A percentile compares a stretch with the other conserved stretches of the same genome.
Conservation (phyloP, 2,888 invertebrate species). For the Boloria euphrosyne region DNA sequence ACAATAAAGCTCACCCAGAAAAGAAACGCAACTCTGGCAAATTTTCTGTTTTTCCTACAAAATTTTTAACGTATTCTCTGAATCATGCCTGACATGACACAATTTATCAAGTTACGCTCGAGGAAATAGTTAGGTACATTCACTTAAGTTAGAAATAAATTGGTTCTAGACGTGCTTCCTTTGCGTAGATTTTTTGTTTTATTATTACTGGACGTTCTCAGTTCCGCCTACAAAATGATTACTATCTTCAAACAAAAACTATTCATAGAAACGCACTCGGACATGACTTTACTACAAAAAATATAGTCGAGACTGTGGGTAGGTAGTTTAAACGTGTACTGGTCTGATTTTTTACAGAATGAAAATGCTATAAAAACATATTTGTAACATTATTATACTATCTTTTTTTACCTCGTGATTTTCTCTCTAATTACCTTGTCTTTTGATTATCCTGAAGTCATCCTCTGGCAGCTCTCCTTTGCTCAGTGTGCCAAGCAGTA, state of each 20-base stretch:
- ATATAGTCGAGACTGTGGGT: background rate
- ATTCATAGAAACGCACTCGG: conserved; percentile 19
- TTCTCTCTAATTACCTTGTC: conserved; percentile 57
- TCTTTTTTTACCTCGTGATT: background rate
- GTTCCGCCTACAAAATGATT: conserved; percentile 26
- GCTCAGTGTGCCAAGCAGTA: conserved; percentile 63
- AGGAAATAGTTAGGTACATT: conserved; percentile 24
- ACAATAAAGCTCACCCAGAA: too few relatives aligned
- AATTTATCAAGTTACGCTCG: conserved; percentile 26
- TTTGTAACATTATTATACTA: background rate
- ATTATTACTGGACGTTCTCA: conserved; percentile 15
- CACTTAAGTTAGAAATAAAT: conserved; percentile 22
- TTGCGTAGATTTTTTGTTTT: conserved; percentile 12
- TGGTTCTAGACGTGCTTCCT: conserved; percentile 29
- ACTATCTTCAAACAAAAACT: conserved; percentile 25
- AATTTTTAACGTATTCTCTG: conserved; percentile 14
- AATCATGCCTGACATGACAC: conserved; percentile 21
- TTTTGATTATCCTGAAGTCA: conserved; percentile 78
- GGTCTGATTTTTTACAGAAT: background rate
- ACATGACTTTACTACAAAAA: conserved; percentile 20
- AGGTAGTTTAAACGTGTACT: background rate
- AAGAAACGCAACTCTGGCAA: background rate
- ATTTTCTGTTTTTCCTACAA: background rate
- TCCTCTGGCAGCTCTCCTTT: conserved; percentile 73
- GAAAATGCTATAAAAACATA: too few relatives aligned